Percentiles rank a stretch among this genome's conserved stretches.
Conservation (phyloP, 2,888 invertebrate genomes). For the Ectemnius lituratus region DNA sequence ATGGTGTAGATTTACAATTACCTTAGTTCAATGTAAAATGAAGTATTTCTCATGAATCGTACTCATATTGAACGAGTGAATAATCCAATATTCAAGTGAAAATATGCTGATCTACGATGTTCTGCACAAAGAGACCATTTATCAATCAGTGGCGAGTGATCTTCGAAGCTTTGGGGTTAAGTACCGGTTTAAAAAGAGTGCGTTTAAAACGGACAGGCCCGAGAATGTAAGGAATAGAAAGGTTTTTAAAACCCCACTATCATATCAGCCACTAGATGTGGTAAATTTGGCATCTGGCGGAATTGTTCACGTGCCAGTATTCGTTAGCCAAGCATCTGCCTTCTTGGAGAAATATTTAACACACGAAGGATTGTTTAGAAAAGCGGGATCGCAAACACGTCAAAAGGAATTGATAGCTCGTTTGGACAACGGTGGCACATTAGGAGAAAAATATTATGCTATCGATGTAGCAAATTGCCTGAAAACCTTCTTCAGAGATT, state of each 20-base stretch:
- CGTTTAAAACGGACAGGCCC: slow-evolving; percentile 74
- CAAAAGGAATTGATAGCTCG: slow-evolving; percentile 89
- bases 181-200: slow-evolving; percentile 84
- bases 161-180: slow-evolving; percentile 86
- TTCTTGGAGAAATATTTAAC: slow-evolving; percentile 84
- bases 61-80: slow-evolving; percentile 14
- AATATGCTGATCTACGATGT: slow-evolving; percentile 81
- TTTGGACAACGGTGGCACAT: slow-evolving; percentile 85
- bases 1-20: neutral
- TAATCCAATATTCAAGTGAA: neutral
- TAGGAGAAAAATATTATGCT: slow-evolving; percentile 86
- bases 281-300: slow-evolving; percentile 84
- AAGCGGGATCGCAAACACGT: slow-evolving; percentile 90
- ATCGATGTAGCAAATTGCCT: slow-evolving; percentile 92
- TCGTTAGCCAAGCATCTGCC: slow-evolving; percentile 86
- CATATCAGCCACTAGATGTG: slow-evolving; percentile 79
- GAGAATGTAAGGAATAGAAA: slow-evolving; percentile 70
- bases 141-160: slow-evolving; percentile 82
- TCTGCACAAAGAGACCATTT: slow-evolving; percentile 80
- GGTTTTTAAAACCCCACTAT: slow-evolving; percentile 80
- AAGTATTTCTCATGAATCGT: slow-evolving; percentile 2
- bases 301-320: slow-evolving; percentile 85
- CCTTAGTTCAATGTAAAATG: slow-evolving; percentile 13
- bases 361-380: slow-evolving; percentile 92
- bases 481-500: slow-evolving; percentile 90